Evolutionary conservation across 2,888 invertebrate species (phyloP), one percentile per base, ranked within the genome.

Genomic region (Tethea ocularis): DNA sequence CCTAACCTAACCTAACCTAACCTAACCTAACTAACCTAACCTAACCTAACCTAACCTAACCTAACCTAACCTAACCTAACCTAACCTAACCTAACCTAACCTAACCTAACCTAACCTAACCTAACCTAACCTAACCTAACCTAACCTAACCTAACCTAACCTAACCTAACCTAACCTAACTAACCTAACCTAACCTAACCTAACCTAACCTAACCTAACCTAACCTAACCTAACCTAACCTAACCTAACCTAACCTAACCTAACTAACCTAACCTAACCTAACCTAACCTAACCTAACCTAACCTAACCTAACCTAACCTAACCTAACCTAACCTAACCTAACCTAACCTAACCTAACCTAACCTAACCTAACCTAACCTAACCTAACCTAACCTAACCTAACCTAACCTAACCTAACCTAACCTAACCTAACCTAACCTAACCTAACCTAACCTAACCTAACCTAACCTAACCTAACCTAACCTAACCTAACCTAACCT

Each of bases 121-220:
- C 64, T 61, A 64, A 61, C 64, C 61, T 61, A 61, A 64, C 64
- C 64, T 64, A 64, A 64, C 64, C 64, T 64, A 64, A 64, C 64
- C 64, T 64, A 64, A 61, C 64, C 61, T 61, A 61, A 64, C 61
- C 64, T 61, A 64, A 64, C 61, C 64, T 64, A 64, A 64, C 64
- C 64, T 64, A 64, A 64, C 61, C 64, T 64, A 64, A 64, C 64
- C 64, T 64, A 64, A 64, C 64, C 64, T 64, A 64, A 64, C 64
- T 64, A 64, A 64, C 64, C 64, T 64, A 64, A 64, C 46, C 62
- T 60, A 60, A 26, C 26, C 26, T 26, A 26, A 26, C 26, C 26
- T 26, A 63, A 63, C 62, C 62, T 63, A 62, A 62, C 62, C 62
- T 62, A 62, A 62, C 62, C 62, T 62, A 59, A 59, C 60, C 60